Conservation (phyloP, 2,888 invertebrate species). For the Operophtera brumata region DNA sequence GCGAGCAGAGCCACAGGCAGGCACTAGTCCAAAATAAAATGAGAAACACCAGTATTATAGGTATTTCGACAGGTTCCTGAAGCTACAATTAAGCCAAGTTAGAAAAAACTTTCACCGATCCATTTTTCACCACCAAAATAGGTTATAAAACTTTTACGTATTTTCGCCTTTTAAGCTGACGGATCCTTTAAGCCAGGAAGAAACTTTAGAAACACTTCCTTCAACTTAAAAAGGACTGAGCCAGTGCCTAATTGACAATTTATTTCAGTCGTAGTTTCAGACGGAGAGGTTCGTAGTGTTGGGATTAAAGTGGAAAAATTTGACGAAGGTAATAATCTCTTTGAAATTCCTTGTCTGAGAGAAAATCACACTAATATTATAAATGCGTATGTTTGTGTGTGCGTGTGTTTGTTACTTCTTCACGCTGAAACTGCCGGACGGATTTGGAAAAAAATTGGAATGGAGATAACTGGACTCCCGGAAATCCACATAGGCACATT, state of each 20-base stretch:
- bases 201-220: conserved; percentile 1
- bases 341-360: neutral
- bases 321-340: neutral
- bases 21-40: too few species aligned
- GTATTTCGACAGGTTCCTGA: too few species aligned
- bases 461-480: too few species aligned
- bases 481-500: too few species aligned
- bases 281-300: neutral
- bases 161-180: conserved; percentile 9
- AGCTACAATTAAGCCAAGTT: neutral
- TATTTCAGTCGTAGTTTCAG: conserved; percentile 2
- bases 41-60: too few species aligned
- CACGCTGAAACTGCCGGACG: too few species aligned
- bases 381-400: too few species aligned
- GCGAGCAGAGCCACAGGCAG: too few species aligned
- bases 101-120: neutral
- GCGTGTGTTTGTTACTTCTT: too few species aligned
- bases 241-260: conserved; percentile 16
- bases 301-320: neutral
- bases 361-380: neutral
- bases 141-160: conserved; percentile 7
- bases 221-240: neutral
- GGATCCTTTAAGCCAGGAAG: conserved; percentile 3
- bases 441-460: too few species aligned
- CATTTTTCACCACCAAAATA: conserved; percentile 4